phyloP scores from a whole-genome alignment of 2,113 vertebrate species.

The Penelope pileata region DNA sequence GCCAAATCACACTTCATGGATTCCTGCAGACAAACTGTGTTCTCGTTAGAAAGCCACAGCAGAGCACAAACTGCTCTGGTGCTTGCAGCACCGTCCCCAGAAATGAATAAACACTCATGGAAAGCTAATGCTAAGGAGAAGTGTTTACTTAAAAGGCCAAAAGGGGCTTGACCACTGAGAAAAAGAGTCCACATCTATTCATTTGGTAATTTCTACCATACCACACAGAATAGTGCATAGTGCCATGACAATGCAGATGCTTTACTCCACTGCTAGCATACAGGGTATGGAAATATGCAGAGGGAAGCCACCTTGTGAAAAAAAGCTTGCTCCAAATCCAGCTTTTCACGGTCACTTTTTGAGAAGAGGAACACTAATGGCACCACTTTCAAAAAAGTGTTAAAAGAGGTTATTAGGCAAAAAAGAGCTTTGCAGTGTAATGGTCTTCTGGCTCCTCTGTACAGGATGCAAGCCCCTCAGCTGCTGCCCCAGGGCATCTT shows the following conservation, averaged over 20 bases:
- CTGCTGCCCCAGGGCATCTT: rapidly evolving
- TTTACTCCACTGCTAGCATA: background rate
- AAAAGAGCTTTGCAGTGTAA: background rate
- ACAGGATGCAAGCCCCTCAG: background rate
- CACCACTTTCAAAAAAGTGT: background rate
- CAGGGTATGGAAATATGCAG: background rate
- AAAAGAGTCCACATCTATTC: rapidly evolving
- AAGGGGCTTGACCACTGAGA: background rate
- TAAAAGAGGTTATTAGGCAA: background rate
- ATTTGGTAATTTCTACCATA: background rate
- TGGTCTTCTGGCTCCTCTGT: background rate
- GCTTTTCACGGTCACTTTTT: background rate
- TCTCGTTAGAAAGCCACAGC: background rate
- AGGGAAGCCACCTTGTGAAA: background rate
- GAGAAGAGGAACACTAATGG: background rate
- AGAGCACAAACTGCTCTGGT: background rate
- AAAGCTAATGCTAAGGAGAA: constrained; percentile 7
- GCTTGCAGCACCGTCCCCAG: background rate
- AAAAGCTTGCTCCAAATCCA: background rate
- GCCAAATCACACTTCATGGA: background rate
- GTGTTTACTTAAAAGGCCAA: background rate
- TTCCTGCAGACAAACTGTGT: constrained; percentile 18
- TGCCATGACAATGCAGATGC: background rate
- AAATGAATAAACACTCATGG: background rate
- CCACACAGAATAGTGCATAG: background rate